A percentile compares a stretch with the other conserved stretches of the same genome.
phyloP scores from a whole-genome alignment of 2,888 invertebrate species.

The Torymus texanus region DNA sequence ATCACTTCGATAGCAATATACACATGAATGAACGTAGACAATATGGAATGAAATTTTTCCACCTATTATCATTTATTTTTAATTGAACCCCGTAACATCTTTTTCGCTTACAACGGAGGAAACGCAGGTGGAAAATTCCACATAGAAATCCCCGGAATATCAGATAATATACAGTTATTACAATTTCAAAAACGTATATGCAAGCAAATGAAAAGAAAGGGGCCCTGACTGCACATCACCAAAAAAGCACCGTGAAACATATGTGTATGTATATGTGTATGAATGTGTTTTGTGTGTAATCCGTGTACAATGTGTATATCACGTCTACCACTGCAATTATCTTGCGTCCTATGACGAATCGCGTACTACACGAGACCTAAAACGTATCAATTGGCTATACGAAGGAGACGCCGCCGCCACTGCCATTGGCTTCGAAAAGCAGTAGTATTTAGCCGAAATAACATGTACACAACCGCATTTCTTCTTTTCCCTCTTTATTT shows the following conservation, averaged over 20 bases:
- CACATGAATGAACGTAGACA: too few relatives aligned
- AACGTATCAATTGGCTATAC: slow-evolving; percentile 29
- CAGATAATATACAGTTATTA: not conserved
- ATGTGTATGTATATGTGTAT: slow-evolving; percentile 8
- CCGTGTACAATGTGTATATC: not conserved
- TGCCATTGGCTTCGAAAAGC: slow-evolving; percentile 46
- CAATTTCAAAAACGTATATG: not conserved
- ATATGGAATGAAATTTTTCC: too few relatives aligned
- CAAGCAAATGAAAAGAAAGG: slow-evolving; percentile 1
- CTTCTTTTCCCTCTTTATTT: slow-evolving; percentile 2
- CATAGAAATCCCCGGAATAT: too few relatives aligned
- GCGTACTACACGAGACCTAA: slow-evolving; percentile 22
- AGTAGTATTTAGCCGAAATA: slow-evolving; percentile 14
- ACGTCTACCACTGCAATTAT: slow-evolving; percentile 36
- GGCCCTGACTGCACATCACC: slow-evolving; percentile 40
- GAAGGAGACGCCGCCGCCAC: slow-evolving; percentile 15
- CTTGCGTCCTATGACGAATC: slow-evolving; percentile 7
- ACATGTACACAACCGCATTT: slow-evolving; percentile 27
- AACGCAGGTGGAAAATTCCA: too few relatives aligned
- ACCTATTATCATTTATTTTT: too few relatives aligned
- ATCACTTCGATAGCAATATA: too few relatives aligned
- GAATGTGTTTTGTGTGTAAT: not conserved
- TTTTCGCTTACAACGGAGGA: too few relatives aligned
- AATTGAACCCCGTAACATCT: too few relatives aligned
- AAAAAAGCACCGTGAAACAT: slow-evolving; percentile 51